Evolutionary conservation across 2,888 invertebrate species (phyloP).

Genomic region (Diachrysia chrysitis): DNA sequence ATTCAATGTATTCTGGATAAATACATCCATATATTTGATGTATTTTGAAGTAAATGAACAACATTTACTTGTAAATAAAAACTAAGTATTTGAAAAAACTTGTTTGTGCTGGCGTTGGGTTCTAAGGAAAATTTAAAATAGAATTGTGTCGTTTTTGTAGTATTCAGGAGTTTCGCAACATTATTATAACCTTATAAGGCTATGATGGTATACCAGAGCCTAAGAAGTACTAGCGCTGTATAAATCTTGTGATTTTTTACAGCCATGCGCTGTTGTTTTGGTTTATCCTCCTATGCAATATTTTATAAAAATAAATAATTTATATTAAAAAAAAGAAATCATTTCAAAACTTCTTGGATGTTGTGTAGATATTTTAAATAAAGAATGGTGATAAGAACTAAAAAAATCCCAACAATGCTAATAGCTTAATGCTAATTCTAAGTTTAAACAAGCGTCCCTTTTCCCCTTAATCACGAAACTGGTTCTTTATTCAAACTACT

Average conservation of each 20-base stretch:
- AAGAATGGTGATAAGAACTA: too few relatives aligned
- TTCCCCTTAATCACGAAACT: slow-evolving; percentile 26
- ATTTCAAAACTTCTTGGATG: too few relatives aligned
- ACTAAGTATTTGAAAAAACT: background rate
- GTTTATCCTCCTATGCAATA: too few relatives aligned
- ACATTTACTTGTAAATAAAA: background rate
- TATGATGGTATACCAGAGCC: background rate
- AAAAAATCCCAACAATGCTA: slow-evolving; percentile 1
- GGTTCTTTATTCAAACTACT: slow-evolving; percentile 48
- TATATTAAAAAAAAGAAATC: too few relatives aligned
- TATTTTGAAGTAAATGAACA: background rate
- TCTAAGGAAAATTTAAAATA: background rate
- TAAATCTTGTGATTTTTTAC: background rate
- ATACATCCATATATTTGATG: too few relatives aligned
- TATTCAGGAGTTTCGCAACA: background rate
- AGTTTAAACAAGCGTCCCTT: slow-evolving; percentile 7
- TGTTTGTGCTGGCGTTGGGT: background rate
- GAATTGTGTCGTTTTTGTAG: background rate
- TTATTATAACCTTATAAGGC: background rate
- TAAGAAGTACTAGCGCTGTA: background rate
- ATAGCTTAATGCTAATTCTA: slow-evolving; percentile 10
- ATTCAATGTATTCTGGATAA: background rate
- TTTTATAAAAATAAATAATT: too few relatives aligned
- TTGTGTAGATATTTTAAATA: too few relatives aligned
- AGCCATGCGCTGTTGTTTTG: background rate